Evolutionary conservation across 2,797 vertebrate species (phyloP), one percentile per base, ranked within the genome.

Genomic region (Gymnocypris eckloni): DNA sequence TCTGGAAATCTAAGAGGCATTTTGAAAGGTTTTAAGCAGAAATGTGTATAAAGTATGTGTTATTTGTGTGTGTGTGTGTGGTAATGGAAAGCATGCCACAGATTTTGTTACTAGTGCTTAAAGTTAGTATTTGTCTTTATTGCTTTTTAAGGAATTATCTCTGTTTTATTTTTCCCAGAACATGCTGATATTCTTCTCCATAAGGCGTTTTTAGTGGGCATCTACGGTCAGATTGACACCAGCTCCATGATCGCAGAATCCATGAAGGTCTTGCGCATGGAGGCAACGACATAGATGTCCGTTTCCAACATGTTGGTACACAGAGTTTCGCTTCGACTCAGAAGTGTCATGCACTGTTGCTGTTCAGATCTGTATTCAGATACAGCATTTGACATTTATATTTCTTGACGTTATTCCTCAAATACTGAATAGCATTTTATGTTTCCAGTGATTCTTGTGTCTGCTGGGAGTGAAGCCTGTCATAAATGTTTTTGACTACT

Each of bases 201-300:
- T 93, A 97, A 98, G 50, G 98, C 98, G 0, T 99, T 99, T 93
- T 92, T 99, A 81, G 98, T 99, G 84, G 98, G 98, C 1, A 97
- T 99, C 95, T 99, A 99, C 0, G 96, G 98, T 84, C 98, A 99
- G 92, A 94, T 98, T 0, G 98, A 99, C 94, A 99, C 98, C 93
- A 99, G 98, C 79, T 95, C 97, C n/a, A 97, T 98, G 94, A 98
- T 99, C 86, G 95, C 98, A 0, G 98, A 99, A 90, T 97, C 98
- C 22, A 95, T 99, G 96, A 97, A 98, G 91, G 95, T 98, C 89
- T 95, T 99, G 86, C 98, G 97, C 91, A 98, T 99, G 98, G 98
- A 99, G 81, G 96, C 97, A 1, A 97, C 94, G 59, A 96, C 98
- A 81, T 99, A 95, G 96, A 69, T 6, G 8, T 48, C 37, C 20